Evolutionary conservation across 2,797 vertebrate species (phyloP), one percentile per base, ranked within the genome.

Genomic region (Sebastes hubbsi): DNA sequence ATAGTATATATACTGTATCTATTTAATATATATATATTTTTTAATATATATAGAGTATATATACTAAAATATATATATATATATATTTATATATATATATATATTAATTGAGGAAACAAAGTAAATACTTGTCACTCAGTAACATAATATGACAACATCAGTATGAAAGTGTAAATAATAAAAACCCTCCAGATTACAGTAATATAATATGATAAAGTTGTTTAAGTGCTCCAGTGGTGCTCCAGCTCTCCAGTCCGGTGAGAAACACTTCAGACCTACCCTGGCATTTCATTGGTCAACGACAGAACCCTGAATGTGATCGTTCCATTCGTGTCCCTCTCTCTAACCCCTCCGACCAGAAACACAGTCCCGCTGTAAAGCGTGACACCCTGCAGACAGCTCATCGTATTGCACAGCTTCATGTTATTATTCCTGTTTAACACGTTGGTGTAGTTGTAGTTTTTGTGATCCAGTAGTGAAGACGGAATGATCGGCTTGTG

Each of bases 341-440:
- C 1, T n/a, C 49, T 27, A 71, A 89, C 6, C 12, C 0, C 6
- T 90, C 92, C 94, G 92, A 62, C 76, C 2, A 8, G 91, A 94
- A 94, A 93, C 93, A 83, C n/a, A 3, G 32, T 0, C 24, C 2
- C 6, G 2, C 36, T 0, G 3, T 0, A 32, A 3, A 66, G 12
- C 63, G 49, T 86, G 68, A 10, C 1, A 24, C 25, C 16, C 5
- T 9, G 2, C 4, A 5, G 9, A 8, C 34, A 32, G 16, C 46
- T 34, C 55, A 1, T 14, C 16, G 13, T 2, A 12, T 4, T 5
- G 1, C 4, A 3, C 8, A 56, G 6, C 5, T 22, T 60, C 8
- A 18, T 4, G 2, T 6, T 3, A 46, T 2, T n/a, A 18, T 0
- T 2, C 2, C 0, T 1, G 1, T 56, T 56, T 5, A 14, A 11